Conservation (phyloP, 2,888 invertebrate species). For the Myathropa florea region DNA sequence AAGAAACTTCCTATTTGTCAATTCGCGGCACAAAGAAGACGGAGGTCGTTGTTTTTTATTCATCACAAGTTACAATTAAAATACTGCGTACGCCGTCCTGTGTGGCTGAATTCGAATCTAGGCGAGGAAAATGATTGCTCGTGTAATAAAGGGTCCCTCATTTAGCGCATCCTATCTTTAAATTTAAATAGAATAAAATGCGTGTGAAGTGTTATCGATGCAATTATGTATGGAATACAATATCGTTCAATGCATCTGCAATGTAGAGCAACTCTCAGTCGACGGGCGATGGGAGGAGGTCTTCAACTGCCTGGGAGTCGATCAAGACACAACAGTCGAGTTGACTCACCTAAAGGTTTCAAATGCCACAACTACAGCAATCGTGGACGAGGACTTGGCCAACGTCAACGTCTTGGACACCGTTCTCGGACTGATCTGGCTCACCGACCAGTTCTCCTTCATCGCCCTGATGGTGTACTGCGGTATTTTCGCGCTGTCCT, state of each 20-base stretch:
- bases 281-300: conserved; percentile 31
- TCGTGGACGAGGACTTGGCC: neutral
- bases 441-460: conserved; percentile 18
- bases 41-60: no score
- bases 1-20: no score
- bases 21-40: no score
- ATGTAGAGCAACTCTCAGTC: neutral
- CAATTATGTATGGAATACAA: no score
- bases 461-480: conserved; percentile 24
- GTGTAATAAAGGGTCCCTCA: no score
- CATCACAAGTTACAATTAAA: no score
- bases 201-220: no score
- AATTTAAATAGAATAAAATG: no score
- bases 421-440: neutral
- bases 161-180: no score
- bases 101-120: no score
- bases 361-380: neutral
- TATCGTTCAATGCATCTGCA: neutral
- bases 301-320: conserved; percentile 27
- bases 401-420: conserved; percentile 14
- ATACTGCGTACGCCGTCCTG: no score
- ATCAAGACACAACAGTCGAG: conserved; percentile 32
- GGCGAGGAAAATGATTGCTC: no score
- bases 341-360: conserved; percentile 33
- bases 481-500: neutral